Conservation (phyloP, 2,113 vertebrate species). For the Limnothrissa miodon region DNA sequence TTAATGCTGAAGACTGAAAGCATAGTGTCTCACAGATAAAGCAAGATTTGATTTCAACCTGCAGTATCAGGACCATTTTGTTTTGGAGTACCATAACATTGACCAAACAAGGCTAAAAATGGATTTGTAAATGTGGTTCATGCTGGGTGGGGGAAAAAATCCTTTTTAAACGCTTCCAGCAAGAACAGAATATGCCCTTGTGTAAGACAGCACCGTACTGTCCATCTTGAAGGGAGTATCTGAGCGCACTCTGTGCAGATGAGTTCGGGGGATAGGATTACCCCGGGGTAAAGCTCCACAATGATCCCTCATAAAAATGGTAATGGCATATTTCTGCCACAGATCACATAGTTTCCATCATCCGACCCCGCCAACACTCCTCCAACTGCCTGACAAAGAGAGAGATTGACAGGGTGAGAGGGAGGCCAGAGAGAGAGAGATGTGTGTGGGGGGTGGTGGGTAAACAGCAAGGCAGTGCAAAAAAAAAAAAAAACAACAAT, state of each 20-base stretch:
- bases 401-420: background rate
- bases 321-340: constrained; percentile 12
- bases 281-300: background rate
- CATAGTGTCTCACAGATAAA: background rate
- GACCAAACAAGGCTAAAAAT: background rate
- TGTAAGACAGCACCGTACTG: background rate
- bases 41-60: background rate
- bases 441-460: background rate
- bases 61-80: background rate
- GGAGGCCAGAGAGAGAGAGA: background rate
- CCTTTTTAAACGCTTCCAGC: background rate
- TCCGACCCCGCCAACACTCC: background rate
- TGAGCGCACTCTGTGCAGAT: background rate
- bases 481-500: background rate
- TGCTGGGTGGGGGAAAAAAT: background rate
- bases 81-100: background rate
- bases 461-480: background rate
- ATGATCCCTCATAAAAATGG: constrained; percentile 14
- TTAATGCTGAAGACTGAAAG: background rate
- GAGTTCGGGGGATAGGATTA: background rate
- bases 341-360: constrained; percentile 10
- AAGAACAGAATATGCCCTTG: background rate
- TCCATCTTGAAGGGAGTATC: background rate
- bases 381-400: background rate
- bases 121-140: background rate